Conservation (phyloP, 2,797 vertebrate species). For the Glossophaga mutica region DNA sequence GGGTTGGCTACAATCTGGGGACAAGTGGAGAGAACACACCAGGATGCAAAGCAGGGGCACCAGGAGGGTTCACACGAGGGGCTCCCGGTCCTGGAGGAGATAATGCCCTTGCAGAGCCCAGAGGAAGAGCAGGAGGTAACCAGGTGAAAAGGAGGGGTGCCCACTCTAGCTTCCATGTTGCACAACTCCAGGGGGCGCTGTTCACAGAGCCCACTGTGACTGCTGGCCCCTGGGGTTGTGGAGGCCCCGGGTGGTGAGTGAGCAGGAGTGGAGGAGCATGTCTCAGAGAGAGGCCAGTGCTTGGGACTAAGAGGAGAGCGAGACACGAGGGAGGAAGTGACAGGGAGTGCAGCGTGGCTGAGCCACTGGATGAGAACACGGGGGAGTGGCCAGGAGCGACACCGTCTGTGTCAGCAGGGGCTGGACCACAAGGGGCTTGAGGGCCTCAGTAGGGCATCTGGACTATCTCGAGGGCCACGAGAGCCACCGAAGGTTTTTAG, state of each 20-base stretch:
- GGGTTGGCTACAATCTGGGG: background rate
- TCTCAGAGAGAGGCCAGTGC: background rate
- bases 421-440: fast-evolving
- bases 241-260: background rate
- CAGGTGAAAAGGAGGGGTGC: background rate
- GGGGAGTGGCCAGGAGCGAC: background rate
- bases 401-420: background rate
- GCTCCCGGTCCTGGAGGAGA: background rate
- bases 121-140: background rate
- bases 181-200: background rate
- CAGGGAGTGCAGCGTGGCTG: fast-evolving
- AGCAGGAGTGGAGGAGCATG: background rate
- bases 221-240: fast-evolving
- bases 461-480: background rate
- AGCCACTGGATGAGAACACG: background rate
- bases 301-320: background rate
- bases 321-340: background rate
- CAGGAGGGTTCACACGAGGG: background rate
- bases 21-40: background rate
- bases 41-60: background rate
- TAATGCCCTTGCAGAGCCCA: background rate
- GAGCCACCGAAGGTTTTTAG: background rate
- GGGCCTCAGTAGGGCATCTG: background rate
- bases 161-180: background rate
- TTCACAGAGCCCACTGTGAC: background rate